phyloP scores from a whole-genome alignment of 2,888 invertebrate species.

The Erebia epiphron region DNA sequence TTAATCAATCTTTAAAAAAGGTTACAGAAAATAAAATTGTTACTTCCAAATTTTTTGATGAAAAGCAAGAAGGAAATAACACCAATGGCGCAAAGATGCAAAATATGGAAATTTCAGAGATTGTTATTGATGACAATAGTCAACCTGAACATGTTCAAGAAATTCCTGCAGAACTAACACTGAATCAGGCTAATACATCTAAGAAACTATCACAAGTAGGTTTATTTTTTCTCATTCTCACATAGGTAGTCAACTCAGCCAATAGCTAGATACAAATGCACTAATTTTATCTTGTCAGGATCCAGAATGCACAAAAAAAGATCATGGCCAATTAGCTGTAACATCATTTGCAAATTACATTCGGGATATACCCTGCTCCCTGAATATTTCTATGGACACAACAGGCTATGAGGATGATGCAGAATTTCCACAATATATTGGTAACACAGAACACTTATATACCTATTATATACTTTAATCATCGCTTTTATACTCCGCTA shows the following conservation, averaged over 20 bases:
- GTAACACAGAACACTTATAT: slow-evolving; percentile 44
- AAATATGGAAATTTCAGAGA: neutral
- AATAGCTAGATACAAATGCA: neutral
- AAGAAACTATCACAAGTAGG: neutral
- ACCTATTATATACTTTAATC: neutral
- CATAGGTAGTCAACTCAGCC: neutral
- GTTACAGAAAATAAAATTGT: slow-evolving; percentile 32
- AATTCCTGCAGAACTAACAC: neutral
- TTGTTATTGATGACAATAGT: slow-evolving; percentile 3
- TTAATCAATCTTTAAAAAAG: neutral
- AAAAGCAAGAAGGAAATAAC: slow-evolving; percentile 35
- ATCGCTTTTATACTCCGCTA: neutral
- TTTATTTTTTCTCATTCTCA: neutral
- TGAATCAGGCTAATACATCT: neutral
- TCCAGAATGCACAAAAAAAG: slow-evolving; percentile 31
- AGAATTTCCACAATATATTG: slow-evolving; percentile 66
- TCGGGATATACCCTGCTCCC: slow-evolving; percentile 60
- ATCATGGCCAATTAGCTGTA: slow-evolving; percentile 19
- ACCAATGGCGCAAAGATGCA: slow-evolving; percentile 36
- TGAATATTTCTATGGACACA: slow-evolving; percentile 65
- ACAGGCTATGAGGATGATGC: slow-evolving; percentile 64
- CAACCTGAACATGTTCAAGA: neutral
- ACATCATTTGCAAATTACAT: slow-evolving; percentile 56
- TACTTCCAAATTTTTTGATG: slow-evolving; percentile 65
- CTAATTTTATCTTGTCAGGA: neutral